These are phyloP conservation scores for Iselma pallidipennis DNA, from an alignment of 2,888 invertebrate species.

Conservation along the genomic window DNA sequence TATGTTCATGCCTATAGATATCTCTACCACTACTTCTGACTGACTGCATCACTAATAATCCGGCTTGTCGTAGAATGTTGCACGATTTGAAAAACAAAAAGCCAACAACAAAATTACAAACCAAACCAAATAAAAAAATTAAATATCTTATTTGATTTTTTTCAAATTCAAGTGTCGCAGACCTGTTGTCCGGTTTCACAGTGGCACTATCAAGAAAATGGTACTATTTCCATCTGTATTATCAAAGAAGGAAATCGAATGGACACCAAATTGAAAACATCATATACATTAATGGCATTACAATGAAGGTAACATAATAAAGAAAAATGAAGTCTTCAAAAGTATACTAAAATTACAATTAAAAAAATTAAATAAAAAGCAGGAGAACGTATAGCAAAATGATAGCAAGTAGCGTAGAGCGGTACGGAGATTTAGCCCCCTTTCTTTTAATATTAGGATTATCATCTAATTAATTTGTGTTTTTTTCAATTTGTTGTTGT, in stretches of 20 bases:
- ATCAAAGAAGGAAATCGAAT: neutral
- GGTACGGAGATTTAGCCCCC: conserved; percentile 35
- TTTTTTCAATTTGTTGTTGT: conserved; percentile 14
- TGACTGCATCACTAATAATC: conserved; percentile 51
- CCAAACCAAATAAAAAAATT: too few relatives aligned
- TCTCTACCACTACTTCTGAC: conserved; percentile 49
- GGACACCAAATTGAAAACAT: too few relatives aligned
- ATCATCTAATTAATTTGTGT: conserved; percentile 25
- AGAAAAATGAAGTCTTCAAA: conserved; percentile 37
- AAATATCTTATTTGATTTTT: conserved; percentile 48
- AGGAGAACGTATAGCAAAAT: neutral
- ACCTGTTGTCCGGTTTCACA: conserved; percentile 32
- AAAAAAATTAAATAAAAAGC: conserved; percentile 23
- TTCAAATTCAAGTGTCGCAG: conserved; percentile 48
- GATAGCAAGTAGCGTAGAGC: conserved; percentile 35
- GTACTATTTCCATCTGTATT: conserved; percentile 17
- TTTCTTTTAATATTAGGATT: conserved; percentile 20
- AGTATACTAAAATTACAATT: too few relatives aligned
- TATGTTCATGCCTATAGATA: conserved; percentile 47
- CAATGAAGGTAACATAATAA: conserved; percentile 43
- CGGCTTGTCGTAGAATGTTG: conserved; percentile 50
- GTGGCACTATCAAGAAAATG: conserved; percentile 20
- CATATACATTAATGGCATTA: neutral
- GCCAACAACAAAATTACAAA: neutral
- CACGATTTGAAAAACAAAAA: conserved; percentile 40